Base-by-base conservation (phyloP, 2,113 vertebrate genomes). In the Symphodus melops region DNA sequence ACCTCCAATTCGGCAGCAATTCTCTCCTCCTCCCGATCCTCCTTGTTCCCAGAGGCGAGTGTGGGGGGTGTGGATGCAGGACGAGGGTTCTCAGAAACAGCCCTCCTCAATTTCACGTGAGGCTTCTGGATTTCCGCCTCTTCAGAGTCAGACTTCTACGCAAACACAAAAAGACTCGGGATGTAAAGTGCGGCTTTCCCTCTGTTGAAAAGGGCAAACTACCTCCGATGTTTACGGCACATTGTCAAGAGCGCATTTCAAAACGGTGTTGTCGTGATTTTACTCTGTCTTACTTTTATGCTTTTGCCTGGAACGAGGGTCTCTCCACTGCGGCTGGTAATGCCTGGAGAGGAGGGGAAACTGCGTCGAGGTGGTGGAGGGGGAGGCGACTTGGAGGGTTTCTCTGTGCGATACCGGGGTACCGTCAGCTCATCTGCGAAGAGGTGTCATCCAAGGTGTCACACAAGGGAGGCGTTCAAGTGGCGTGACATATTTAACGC, bases 321-420 rank as follows among this genome's bases (percentile, higher is more conserved):
- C 86, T 99, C 98, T 1, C 97, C 98, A 0, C 95, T 98, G 86
- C 97, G 96, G 1, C 95, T 96, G 85, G 96, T 98, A 44, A 98
- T 84, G 16, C 96, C 96, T 0, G 98, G 98, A 51, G 97, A 96
- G 0, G 98, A 98, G 0, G 97, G 98, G 89, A 99, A 98, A 84
- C 98, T 98, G 33, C 97, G 96, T 62, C 97, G 94, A 0, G 97
- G 97, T 1, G 97, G 97, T 0, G 98, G 97, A 0, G 98, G 98
- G 0, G 98, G 97, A 0, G 98, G 98, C 0, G 97, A 98, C 75
- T 99, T 99, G 61, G 98, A 99, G 13, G 97, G 98, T 85, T 99
- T 99, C 91, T 99, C 97, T 0, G 97, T 99, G 67, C 97, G 96
- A 86, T 98, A 99, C 12, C 97, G 94, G 0, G 96, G 95, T 58